Evolutionary conservation across 2,888 invertebrate species (phyloP).

Genomic region (Allygus modestus): DNA sequence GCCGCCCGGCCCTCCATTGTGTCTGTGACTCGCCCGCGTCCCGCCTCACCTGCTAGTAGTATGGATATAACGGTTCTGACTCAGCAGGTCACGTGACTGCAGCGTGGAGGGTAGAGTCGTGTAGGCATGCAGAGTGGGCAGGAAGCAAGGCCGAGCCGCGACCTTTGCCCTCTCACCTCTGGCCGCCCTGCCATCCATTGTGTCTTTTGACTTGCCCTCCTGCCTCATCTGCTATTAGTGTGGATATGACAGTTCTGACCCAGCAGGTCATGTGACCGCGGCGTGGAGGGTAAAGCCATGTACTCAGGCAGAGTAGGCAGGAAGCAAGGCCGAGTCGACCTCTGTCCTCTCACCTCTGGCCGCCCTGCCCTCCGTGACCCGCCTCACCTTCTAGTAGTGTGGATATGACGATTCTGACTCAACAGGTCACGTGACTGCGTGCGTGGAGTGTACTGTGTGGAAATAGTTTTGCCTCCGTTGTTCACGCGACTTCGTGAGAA

Average conservation of each 20-base stretch:
- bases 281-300: too few species aligned
- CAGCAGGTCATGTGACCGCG: conserved; percentile 4
- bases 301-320: not conserved
- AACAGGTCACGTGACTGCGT: too few species aligned
- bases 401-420: not conserved
- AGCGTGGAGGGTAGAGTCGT: not conserved
- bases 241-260: not conserved
- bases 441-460: too few species aligned
- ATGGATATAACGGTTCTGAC: too few species aligned
- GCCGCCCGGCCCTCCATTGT: conserved; percentile 16
- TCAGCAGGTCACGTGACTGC: too few species aligned
- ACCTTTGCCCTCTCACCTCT: conserved; percentile 44
- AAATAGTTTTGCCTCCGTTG: too few species aligned
- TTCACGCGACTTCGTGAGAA: too few species aligned
- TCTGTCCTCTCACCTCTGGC: not conserved
- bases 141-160: conserved; percentile 44
- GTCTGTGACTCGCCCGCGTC: not conserved
- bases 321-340: not conserved
- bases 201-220: conserved; percentile 7
- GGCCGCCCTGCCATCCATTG: conserved; percentile 48
- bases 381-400: not conserved
- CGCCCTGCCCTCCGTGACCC: not conserved
- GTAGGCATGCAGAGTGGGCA: conserved; percentile 45
- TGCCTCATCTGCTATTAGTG: not conserved
- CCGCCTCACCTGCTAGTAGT: too few species aligned